Base-by-base conservation (phyloP, 2,888 invertebrate genomes). In the Xestoiulus laeticollis region DNA sequence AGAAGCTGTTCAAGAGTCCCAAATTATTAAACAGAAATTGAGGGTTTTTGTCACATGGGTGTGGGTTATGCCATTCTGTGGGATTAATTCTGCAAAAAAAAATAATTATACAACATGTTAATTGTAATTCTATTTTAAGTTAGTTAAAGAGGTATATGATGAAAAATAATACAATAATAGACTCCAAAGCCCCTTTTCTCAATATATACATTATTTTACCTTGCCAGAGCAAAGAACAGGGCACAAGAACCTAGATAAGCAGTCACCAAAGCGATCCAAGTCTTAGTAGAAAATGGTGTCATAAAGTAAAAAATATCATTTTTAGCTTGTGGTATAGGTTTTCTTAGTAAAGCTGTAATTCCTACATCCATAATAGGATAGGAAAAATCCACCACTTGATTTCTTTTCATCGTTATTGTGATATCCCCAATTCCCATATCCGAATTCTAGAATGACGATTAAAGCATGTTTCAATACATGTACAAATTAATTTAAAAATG, bases 331-430 rank as follows among this genome's bases (percentile, higher is more conserved):
- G 96, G 96, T 90, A 96, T 96, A 26, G 99, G 98, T 91, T 97
- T 98, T 90, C 97, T 95, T 93, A 97, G 98, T 88, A 99, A 93
- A 90, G 99, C 98, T 88, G 98, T 98, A 90, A 99, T 99, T 88
- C 99, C 97, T 87, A 99, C 94, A 92, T 98, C 98, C 97, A 99
- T 98, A 92, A 99, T 99, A 0, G 99, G 99, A 95, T 98, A 98
- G 32, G 99, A 98, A 92, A 99, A 99, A 92, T 98, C 98, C 1
- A 99, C 98, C 87, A 95, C 95, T 89, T 96, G 95, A 91, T 98
- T 98, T 91, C 99, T 94, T 92, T 98, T 97, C 92, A 97, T 98
- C 38, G 98, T 99, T 90, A 99, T 99, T 43, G 99, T 99, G 88
- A 99, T 94, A 93, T 99, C 98, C 14, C 98, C 99, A 86, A 99